Percentiles rank a stretch among this genome's conserved stretches.
phyloP scores from a whole-genome alignment of 35 echinoderm and acorn worm genomes.

The Diadema setosum region DNA sequence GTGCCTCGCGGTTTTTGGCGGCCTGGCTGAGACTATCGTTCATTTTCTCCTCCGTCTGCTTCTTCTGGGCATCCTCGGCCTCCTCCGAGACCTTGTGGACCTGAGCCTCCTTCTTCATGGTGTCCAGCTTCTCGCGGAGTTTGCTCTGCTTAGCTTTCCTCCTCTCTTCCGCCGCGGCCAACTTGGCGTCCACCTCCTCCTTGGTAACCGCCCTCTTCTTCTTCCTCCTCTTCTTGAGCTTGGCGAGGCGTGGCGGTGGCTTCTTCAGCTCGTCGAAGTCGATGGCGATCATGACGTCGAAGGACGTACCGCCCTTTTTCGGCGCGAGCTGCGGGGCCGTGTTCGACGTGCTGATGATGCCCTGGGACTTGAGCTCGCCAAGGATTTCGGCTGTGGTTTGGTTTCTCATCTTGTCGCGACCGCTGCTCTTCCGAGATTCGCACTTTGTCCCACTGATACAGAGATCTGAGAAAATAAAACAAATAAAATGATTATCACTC shows the following conservation, averaged over 20 bases:
- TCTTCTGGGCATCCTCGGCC: conserved; percentile 61
- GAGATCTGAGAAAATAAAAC: conserved; percentile 45
- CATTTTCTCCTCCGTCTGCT: conserved; percentile 42
- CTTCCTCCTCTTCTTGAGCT: conserved; percentile 88
- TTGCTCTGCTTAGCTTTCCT: conserved; percentile 83
- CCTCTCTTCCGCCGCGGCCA: conserved; percentile 89
- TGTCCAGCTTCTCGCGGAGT: conserved; percentile 80
- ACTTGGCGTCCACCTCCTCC: conserved; percentile 87
- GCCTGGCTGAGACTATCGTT: conserved; percentile 46
- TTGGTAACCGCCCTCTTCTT: conserved; percentile 77
- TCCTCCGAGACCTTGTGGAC: conserved; percentile 55
- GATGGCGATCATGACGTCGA: conserved; percentile 86
- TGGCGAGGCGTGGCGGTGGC: conserved; percentile 86
- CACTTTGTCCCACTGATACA: conserved; percentile 63
- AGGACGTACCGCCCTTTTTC: conserved; percentile 62
- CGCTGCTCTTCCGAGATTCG: conserved; percentile 54
- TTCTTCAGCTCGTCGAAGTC: conserved; percentile 66
- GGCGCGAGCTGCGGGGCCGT: conserved; percentile 12
- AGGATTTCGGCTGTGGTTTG: conserved; percentile 63
- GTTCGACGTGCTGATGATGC: conserved; percentile 47
- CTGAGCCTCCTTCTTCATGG: conserved; percentile 71
- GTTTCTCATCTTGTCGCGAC: conserved; percentile 12
- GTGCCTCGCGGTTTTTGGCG: conserved; percentile 70
- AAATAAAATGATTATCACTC: not conserved
- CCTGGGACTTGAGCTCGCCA: conserved; percentile 67